Conservation (phyloP, 2,797 vertebrate genomes). For the Bradypodion pumilum region DNA sequence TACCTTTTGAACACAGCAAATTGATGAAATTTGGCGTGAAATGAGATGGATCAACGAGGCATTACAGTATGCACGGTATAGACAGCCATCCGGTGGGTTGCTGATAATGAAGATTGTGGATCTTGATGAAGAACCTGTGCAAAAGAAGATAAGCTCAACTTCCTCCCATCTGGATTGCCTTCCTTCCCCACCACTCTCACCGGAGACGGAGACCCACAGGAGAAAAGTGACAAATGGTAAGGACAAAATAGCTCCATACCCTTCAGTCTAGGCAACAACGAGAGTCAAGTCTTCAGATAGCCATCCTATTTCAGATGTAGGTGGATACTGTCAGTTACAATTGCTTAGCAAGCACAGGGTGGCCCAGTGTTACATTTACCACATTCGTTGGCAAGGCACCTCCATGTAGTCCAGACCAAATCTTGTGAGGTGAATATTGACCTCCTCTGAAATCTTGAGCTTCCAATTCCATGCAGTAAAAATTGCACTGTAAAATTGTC, state of each 20-base stretch:
- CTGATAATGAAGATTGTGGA: slow-evolving; percentile 84
- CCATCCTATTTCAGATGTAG: slow-evolving; percentile 33
- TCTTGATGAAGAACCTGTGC: slow-evolving; percentile 72
- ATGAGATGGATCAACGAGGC: slow-evolving; percentile 93
- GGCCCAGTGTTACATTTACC: background rate
- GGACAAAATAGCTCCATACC: slow-evolving; percentile 48
- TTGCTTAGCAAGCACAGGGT: background rate
- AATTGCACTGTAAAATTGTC: background rate
- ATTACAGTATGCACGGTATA: slow-evolving; percentile 92
- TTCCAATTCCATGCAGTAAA: background rate
- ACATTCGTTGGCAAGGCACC: too few species aligned
- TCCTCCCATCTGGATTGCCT: slow-evolving; percentile 91
- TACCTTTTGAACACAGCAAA: slow-evolving; percentile 76
- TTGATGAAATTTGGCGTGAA: slow-evolving; percentile 87
- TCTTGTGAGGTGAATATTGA: too few species aligned
- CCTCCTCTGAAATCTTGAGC: too few species aligned
- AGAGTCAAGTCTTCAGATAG: background rate
- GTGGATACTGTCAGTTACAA: background rate
- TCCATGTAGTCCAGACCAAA: background rate
- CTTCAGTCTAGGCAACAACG: background rate
- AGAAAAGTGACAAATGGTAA: slow-evolving; percentile 87
- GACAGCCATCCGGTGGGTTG: slow-evolving; percentile 85
- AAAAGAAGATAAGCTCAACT: slow-evolving; percentile 89
- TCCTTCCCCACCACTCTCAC: slow-evolving; percentile 90
- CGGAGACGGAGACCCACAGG: slow-evolving; percentile 81